A percentile compares a stretch with the other conserved stretches of the same genome.
These are phyloP conservation scores for Crotalus viridis DNA, from an alignment of 2,113 vertebrate genomes.

Conservation along the genomic window DNA sequence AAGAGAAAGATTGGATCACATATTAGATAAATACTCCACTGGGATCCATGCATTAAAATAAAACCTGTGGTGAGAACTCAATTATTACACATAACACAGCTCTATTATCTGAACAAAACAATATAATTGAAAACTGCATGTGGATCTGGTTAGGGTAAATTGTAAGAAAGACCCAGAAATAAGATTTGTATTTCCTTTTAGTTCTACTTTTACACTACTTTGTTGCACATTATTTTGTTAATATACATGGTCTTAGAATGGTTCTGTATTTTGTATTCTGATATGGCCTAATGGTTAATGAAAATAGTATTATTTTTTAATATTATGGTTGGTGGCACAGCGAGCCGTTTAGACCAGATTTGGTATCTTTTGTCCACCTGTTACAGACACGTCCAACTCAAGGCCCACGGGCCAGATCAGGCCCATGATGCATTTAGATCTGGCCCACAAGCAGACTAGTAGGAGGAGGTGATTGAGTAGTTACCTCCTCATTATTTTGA, in stretches of 20 bases:
- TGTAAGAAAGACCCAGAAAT: neutral
- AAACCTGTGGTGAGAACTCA: neutral
- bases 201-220: neutral
- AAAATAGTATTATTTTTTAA: neutral
- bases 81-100: neutral
- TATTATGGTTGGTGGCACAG: neutral
- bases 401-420: too few relatives aligned
- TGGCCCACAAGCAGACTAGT: too few relatives aligned
- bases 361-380: neutral
- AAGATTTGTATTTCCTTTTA: neutral
- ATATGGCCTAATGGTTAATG: neutral
- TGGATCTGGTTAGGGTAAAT: neutral
- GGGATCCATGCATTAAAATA: neutral
- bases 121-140: neutral
- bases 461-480: too few relatives aligned
- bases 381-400: too few relatives aligned
- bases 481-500: too few relatives aligned
- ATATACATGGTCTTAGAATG: neutral
- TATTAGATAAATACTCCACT: neutral
- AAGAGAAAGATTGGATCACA: neutral
- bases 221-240: neutral
- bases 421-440: too few relatives aligned
- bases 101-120: neutral
- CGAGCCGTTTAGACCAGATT: neutral
- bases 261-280: neutral